Percentiles rank a stretch among this genome's conserved stretches.
Conservation (phyloP, 2,888 invertebrate genomes). For the Xylota segnis region DNA sequence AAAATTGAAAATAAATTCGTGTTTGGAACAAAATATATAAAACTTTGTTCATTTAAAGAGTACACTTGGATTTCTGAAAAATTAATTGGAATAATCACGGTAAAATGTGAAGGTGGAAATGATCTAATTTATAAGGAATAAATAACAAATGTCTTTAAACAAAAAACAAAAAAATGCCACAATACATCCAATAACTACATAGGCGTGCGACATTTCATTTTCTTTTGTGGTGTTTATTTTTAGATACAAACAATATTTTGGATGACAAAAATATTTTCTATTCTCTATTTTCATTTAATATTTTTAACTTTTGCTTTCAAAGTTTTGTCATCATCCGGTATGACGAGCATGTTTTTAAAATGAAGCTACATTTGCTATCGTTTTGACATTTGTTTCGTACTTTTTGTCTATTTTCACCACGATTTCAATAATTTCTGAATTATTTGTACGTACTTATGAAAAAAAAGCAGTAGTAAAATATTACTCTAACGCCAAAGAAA, state of each 20-base stretch:
- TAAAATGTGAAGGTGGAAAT: too few species aligned
- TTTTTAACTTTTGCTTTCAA: constrained; percentile 14
- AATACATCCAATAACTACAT: neutral
- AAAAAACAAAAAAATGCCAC: neutral
- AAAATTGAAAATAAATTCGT: neutral
- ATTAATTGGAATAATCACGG: too few species aligned
- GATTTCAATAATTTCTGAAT: too few species aligned
- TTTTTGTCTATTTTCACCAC: neutral
- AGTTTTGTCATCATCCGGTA: constrained; percentile 7
- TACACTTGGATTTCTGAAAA: too few species aligned
- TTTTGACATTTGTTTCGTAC: constrained; percentile 25
- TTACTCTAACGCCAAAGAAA: neutral
- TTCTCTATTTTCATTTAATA: neutral
- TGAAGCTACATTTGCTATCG: neutral
- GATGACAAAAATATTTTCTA: neutral
- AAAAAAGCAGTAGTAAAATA: too few species aligned
- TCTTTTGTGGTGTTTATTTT: constrained; percentile 29
- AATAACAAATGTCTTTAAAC: too few species aligned
- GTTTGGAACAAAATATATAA: neutral
- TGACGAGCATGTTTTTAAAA: constrained; percentile 1
- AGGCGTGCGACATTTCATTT: constrained; percentile 28
- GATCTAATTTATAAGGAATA: neutral
- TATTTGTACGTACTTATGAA: too few species aligned
- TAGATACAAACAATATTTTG: constrained; percentile 4
- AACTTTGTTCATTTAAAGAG: neutral